Conservation (phyloP, 2,797 vertebrate genomes). For the Neoniphon sammara region DNA sequence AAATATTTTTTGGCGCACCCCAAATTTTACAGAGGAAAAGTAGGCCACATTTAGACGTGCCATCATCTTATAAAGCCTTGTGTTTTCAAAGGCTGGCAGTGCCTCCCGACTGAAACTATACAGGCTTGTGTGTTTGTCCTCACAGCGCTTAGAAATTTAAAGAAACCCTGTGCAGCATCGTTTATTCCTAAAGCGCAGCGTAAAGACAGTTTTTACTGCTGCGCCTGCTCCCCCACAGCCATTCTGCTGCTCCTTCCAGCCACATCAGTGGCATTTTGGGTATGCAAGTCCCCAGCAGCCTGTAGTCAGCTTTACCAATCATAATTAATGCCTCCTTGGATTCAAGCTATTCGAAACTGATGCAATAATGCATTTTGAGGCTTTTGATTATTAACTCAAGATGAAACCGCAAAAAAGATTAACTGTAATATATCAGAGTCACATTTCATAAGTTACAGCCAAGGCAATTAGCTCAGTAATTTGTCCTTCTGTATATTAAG, state of each 20-base stretch:
- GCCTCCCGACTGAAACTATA: conserved; percentile 43
- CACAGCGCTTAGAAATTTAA: conserved; percentile 25
- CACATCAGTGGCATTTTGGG: conserved; percentile 22
- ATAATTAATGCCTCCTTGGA: conserved; percentile 6
- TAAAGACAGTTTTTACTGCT: conserved; percentile 29
- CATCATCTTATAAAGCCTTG: conserved; percentile 52
- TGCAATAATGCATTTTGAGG: background rate
- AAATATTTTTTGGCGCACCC: conserved; percentile 74
- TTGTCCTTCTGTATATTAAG: too few relatives aligned
- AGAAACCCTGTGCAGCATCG: background rate
- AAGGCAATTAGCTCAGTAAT: too few relatives aligned
- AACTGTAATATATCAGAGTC: too few relatives aligned
- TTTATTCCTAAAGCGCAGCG: conserved; percentile 19
- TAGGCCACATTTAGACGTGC: conserved; percentile 71
- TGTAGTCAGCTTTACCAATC: conserved; percentile 15
- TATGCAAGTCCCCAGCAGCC: conserved; percentile 11
- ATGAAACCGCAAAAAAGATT: background rate
- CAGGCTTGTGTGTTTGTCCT: conserved; percentile 22
- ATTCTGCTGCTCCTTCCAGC: conserved; percentile 21
- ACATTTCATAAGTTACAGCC: too few relatives aligned
- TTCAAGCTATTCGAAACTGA: too few relatives aligned
- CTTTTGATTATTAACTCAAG: background rate
- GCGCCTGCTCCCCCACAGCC: conserved; percentile 4
- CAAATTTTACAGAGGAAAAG: conserved; percentile 66
- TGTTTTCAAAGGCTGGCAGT: conserved; percentile 56